Base-by-base conservation (phyloP, 2,888 invertebrate genomes). In the Serripes groenlandicus region DNA sequence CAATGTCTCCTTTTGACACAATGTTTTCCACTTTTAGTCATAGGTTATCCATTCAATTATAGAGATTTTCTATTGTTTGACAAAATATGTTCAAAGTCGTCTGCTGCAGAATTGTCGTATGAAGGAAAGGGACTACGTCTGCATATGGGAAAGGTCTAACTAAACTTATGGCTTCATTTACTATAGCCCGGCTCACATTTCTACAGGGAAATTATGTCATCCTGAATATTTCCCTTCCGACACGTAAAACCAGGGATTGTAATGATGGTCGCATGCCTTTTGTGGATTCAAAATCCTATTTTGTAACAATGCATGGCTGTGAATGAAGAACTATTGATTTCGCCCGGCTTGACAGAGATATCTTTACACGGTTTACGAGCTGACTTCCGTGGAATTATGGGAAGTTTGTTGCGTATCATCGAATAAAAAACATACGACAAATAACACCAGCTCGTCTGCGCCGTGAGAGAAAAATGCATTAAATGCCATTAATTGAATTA, bases 371-470 rank as follows among this genome's bases (percentile, higher is more conserved):
- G 26, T 66, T 42, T 66, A 35, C 35, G 37, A 42, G 37, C 26
- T 15, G 42, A 23, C 66, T 66, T 42, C 37, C 66, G 42, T 7
- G 26, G 66, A 21, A 23, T 66, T 66, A 66, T 66, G 42, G 66
- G 42, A 42, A 28, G 30, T 66, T 66, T 66, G 66, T 66, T 66
- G 66, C 66, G 37, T 37, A 66, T 42, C 66, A 62, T 62, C 62
- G 34, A 62, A 62, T 62, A 62, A 62, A 62, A 62, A 62, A 21
- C 34, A 32, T 49, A 21, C 21, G 49, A 49, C 49, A 49, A 49
- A 49, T 49, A 49, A 49, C 49, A 49, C 49, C 49, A 49, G 49
- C 21, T 21, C 21, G 49, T 49, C 49, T 49, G 49, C 49, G 7
- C 49, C 1, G 49, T 15, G 49, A 49, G 7, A 49, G 49, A 15